Conservation (phyloP, 2,113 vertebrate genomes). For the Neolamprologus modestus region DNA sequence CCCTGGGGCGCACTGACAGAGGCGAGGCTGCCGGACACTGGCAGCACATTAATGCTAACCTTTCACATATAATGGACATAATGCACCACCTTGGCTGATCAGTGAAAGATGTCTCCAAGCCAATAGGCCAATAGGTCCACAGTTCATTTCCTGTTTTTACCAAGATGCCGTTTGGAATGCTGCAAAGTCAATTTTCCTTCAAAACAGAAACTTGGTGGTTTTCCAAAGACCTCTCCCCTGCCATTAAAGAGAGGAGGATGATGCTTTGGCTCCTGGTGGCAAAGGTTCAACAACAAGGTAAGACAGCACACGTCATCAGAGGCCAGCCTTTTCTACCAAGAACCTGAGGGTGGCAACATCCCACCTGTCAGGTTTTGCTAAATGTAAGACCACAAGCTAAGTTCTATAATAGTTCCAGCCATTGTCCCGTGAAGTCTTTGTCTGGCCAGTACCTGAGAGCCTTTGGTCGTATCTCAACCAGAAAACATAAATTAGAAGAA, state of each 20-base stretch:
- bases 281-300: neutral
- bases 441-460: neutral
- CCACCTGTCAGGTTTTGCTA: neutral
- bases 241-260: neutral
- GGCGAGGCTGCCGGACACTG: neutral
- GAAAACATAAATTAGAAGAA: neutral
- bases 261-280: neutral
- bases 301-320: neutral
- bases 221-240: neutral
- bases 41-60: neutral
- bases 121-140: neutral
- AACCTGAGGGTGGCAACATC: neutral
- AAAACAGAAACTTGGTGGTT: neutral
- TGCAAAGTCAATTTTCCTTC: neutral
- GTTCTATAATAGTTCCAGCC: neutral
- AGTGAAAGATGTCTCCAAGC: neutral
- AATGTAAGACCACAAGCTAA: neutral
- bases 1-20: neutral
- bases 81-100: neutral
- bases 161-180: neutral
- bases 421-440: neutral
- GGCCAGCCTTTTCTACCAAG: neutral
- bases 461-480: neutral
- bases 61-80: neutral
- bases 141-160: neutral